Evolutionary conservation across 1,140 invertebrate genomes (phyloP), one percentile per base, ranked within the genome.

Genomic region (Papilio xuthus): DNA sequence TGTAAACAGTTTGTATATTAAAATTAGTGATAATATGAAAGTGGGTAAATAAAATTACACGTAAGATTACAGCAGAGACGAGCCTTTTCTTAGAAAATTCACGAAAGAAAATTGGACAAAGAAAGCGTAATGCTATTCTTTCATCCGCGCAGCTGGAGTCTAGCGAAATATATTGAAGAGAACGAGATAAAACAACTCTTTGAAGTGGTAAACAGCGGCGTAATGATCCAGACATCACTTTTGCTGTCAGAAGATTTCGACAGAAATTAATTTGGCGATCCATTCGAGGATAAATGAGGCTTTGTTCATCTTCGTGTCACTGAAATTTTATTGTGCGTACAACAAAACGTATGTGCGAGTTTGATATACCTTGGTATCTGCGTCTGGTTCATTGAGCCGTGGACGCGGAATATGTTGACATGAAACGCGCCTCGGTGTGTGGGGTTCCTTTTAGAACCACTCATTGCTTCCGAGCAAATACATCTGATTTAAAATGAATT

Each of bases 61-160:
- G 4, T 74, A 32, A 74, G 26, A 50, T 50, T 9, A 74, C n/a
- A 32, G 6, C 13, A 32, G 67, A 32, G 60, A 71, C 26, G 44
- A 18, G 72, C 23, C 15, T 15, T 75, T 37, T 32, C 53, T 37
- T 32, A 20, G 42, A 76, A 42, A 76, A 41, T 76, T 56, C 73
- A 8, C 26, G n/a, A 76, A 76, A 44, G 73, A 63, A 76, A 75
- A 76, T 76, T 63, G 32, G n/a, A 76, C 74, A 76, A 76, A 76
- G 53, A 23, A 63, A 60, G 71, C 67, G 73, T 82, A 84, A 84
- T 82, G 79, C 79, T 72, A 73, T 83, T 82, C 81, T 82, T 80
- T 82, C 77, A 78, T 79, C 70, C 76, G 32, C 56, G 70, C 69
- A 67, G 77, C 75, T 83, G 77, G 81, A 81, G 83, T 69, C 79